Percentiles rank a stretch among this genome's conserved stretches.
phyloP scores from a whole-genome alignment of 2,113 vertebrate genomes.

The Ariopsis seemanni region DNA sequence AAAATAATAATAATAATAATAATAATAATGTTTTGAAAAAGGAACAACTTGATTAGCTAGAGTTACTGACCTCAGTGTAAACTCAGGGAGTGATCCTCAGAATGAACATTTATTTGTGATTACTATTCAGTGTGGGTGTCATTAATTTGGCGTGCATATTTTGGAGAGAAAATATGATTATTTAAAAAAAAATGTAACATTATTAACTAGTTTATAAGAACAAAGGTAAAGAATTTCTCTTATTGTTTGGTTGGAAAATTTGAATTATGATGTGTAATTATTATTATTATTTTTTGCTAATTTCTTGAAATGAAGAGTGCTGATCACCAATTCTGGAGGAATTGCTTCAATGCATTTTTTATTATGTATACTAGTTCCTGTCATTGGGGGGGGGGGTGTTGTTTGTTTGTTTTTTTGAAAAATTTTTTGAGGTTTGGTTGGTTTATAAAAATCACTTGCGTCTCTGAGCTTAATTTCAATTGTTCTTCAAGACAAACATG shows the following conservation, averaged over 20 bases:
- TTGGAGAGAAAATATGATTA: too few species aligned
- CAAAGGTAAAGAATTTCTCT: not conserved
- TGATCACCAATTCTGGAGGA: not conserved
- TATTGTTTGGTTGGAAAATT: not conserved
- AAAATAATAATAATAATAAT: too few species aligned
- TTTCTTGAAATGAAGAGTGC: too few species aligned
- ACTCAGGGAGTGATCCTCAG: not conserved
- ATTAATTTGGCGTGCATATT: not conserved
- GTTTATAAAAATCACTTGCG: not conserved
- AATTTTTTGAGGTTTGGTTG: not conserved
- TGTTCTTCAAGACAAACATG: conserved; percentile 8
- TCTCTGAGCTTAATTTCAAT: not conserved
- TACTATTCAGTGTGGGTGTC: not conserved
- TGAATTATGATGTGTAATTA: too few species aligned
- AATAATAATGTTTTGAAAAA: too few species aligned
- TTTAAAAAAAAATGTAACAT: too few species aligned
- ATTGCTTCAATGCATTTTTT: not conserved
- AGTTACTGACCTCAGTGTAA: not conserved
- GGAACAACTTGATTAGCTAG: not conserved
- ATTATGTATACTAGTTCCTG: not conserved
- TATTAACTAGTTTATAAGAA: not conserved
- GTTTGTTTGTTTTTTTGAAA: too few species aligned
- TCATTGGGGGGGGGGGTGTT: not conserved
- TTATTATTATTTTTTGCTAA: too few species aligned
- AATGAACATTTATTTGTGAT: not conserved